Evolutionary conservation across 2,888 invertebrate genomes (phyloP), one percentile per base, ranked within the genome.

Genomic region (Andrena dorsata): DNA sequence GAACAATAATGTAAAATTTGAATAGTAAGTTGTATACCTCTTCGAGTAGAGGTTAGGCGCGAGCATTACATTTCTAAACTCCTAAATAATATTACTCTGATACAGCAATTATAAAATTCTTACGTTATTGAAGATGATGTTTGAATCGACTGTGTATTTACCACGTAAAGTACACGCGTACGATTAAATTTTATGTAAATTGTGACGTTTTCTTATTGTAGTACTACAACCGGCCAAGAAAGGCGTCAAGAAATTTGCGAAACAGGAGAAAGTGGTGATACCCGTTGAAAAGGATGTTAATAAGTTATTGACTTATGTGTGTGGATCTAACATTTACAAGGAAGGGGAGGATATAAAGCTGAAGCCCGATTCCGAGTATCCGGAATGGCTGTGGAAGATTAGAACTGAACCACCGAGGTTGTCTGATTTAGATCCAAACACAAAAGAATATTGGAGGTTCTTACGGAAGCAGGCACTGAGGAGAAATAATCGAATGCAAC

Each of bases 351-450:
- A 98, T 91, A 94, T 98, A 0, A 95, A 97, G 94, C 80, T 96
- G 23, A 96, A 96, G 92, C 95, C 96, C 0, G 97, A 98, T 91
- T 95, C 95, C 28, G 98, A 98, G 92, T 99, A 99, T 94, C 99
- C 99, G 0, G 96, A 97, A 1, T 99, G 99, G 99, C 94, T 99
- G 80, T 99, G 98, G 98, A 94, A 91, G 2, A 91, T 99, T 16
- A 94, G 96, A 88, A 95, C 95, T 20, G 97, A 96, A 2, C 94
- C 95, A 5, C 95, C 96, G 5, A 95, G 95, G 5, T 92, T 98
- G 0, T 96, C 96, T 76, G 97, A 97, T 90, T 91, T 98, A 79
- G 98, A 98, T 93, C 97, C 97, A 3, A 95, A 96, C 90, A 95
- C 96, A 10, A 96, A 97, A 93, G 95, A 96, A 90, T 99, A 98